Evolutionary conservation across 2,113 vertebrate species (phyloP).

Genomic region (Phaethornis superciliosus): DNA sequence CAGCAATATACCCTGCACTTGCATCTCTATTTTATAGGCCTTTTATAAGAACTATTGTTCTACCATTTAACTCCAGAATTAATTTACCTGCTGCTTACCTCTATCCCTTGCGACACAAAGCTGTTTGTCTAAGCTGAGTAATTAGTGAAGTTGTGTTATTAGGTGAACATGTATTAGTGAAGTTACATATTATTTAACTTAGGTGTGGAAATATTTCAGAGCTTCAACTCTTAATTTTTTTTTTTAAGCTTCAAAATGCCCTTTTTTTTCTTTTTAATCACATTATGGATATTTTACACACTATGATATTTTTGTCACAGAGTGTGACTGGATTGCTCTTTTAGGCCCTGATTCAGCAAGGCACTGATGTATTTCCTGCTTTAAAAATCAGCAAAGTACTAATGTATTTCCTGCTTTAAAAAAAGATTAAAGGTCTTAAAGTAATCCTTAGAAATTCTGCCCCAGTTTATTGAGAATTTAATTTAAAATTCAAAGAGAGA

Average conservation of each 20-base stretch:
- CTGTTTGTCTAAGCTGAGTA: not conserved
- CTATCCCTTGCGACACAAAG: not conserved
- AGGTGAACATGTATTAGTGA: not conserved
- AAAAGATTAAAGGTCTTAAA: conserved; percentile 63
- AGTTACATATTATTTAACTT: not conserved
- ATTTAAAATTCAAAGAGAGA: conserved; percentile 8
- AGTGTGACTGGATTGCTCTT: conserved; percentile 62
- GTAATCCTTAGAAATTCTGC: conserved; percentile 58
- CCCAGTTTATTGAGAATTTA: conserved; percentile 34
- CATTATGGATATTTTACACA: conserved; percentile 59
- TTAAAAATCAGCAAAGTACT: conserved; percentile 63
- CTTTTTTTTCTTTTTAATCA: conserved; percentile 64
- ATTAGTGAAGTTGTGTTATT: not conserved
- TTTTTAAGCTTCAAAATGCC: conserved; percentile 50
- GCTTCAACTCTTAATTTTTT: not conserved
- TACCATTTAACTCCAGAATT: not conserved
- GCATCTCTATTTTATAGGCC: not conserved
- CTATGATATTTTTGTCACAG: conserved; percentile 51
- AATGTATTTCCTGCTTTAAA: conserved; percentile 43
- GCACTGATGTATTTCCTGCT: conserved; percentile 27
- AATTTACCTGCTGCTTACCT: not conserved
- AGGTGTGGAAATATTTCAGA: not conserved
- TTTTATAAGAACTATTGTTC: not conserved
- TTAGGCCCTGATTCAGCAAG: conserved; percentile 66
- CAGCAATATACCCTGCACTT: not conserved